phyloP scores from a whole-genome alignment of 2,113 vertebrate species.

The Hemiprocne comata region DNA sequence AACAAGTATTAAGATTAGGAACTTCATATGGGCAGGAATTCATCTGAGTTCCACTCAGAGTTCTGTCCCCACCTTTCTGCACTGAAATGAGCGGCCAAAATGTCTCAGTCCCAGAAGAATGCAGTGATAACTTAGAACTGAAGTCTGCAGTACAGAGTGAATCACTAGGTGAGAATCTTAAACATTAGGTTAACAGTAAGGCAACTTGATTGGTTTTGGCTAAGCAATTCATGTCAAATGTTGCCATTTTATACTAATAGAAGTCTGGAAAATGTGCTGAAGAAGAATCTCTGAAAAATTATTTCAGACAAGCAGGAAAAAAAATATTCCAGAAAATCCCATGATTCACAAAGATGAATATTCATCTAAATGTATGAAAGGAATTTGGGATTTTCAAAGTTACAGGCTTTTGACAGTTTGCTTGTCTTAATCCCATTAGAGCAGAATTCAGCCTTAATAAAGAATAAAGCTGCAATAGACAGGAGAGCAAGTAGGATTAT shows the following conservation, averaged over 20 bases:
- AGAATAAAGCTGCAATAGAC: neutral
- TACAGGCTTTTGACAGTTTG: neutral
- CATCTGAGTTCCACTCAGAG: neutral
- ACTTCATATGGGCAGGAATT: neutral
- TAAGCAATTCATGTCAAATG: neutral
- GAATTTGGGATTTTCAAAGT: neutral
- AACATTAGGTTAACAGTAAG: neutral
- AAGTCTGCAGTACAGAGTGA: neutral
- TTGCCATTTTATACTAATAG: neutral
- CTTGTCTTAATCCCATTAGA: neutral
- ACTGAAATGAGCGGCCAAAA: neutral
- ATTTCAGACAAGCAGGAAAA: neutral
- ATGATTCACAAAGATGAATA: neutral
- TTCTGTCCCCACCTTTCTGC: neutral
- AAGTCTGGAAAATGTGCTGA: neutral
- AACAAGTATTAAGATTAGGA: neutral
- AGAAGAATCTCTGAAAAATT: neutral
- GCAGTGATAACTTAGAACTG: neutral
- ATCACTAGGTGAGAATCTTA: neutral
- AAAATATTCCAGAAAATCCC: neutral
- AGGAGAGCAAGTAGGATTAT: neutral
- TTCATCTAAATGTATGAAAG: neutral
- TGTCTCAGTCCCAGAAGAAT: too few species aligned
- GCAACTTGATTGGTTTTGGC: neutral
- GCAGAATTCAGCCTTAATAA: neutral